Base-by-base conservation (phyloP, 2,888 invertebrate species). In the Tineola bisselliella region DNA sequence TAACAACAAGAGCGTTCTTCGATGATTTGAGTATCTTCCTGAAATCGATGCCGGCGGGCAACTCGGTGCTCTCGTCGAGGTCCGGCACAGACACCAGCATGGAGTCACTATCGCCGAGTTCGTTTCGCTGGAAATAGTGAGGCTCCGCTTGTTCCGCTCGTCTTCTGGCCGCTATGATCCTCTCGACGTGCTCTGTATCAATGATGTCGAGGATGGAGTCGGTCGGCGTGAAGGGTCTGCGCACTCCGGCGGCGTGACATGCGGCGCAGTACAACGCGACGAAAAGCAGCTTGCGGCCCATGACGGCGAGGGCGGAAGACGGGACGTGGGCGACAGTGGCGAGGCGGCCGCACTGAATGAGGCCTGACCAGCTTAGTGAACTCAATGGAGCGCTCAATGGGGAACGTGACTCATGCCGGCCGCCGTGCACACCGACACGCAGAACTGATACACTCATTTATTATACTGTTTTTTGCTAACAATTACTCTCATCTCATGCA, bases 181-280 rank as follows among this genome's bases (percentile, higher is more conserved):
- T 78, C 68, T 90, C 88, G 11, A 90, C 90, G 73, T 89, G 88
- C 69, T 89, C 87, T 57, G 89, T 90, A 67, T 90, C 88, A 66
- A 90, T 90, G 64, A 90, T 89, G 69, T 90, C 90, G 69, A 90
- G 76, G 65, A 90, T 90, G 13, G 90, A 90, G 69, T 89, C 89
- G 65, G 87, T 82, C 61, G 86, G 88, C 69, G n/a, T n/a, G n/a
- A 73, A 83, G 60, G 72, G 79, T 66, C 82, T 77, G 65, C 86
- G 75, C 63, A 71, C 73, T 58, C 81, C 77, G 58, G 81, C 84
- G 25, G 84, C 86, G 58, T 79, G 82, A 61, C 81, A 81, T 65
- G 78, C 77, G 62, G 81, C 75, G 62, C 82, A 75, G 64, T 84
- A 66, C 48, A 86, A 69, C 61, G 82, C 82, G 63, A 79, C 83